Percentiles rank a stretch among this genome's conserved stretches.
phyloP scores from a whole-genome alignment of 2,888 invertebrate species.

The Anagyrus pseudococci region DNA sequence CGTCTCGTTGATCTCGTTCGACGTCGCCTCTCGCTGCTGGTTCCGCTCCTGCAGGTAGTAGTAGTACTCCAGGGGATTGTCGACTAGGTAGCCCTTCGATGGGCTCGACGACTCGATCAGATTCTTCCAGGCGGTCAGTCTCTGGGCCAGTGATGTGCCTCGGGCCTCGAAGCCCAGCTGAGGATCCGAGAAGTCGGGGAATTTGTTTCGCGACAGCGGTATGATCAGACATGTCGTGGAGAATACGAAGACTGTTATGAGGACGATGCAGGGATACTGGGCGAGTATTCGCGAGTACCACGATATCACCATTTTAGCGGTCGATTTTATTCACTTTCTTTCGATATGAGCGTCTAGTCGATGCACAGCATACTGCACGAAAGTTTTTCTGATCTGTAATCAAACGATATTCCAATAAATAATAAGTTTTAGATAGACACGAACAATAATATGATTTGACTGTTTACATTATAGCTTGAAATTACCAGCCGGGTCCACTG shows the following conservation, averaged over 20 bases:
- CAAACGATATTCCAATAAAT: too few relatives aligned
- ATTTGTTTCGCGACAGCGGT: constrained; percentile 67
- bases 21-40: constrained; percentile 42
- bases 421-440: too few relatives aligned
- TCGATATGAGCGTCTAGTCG: too few relatives aligned
- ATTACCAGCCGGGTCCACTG: too few relatives aligned
- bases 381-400: too few relatives aligned
- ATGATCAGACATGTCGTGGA: constrained; percentile 73
- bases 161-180: constrained; percentile 90
- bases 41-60: constrained; percentile 48
- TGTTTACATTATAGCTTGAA: too few relatives aligned
- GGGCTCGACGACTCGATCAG: constrained; percentile 77
- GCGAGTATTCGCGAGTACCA: constrained; percentile 72
- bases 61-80: constrained; percentile 69
- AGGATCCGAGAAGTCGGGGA: constrained; percentile 87
- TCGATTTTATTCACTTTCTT: too few relatives aligned
- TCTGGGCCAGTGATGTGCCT: constrained; percentile 82
- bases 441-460: too few relatives aligned
- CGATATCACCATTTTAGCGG: constrained; percentile 27
- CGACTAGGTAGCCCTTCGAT: constrained; percentile 72
- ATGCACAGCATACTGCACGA: too few relatives aligned
- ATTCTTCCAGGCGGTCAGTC: constrained; percentile 85
- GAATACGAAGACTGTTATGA: constrained; percentile 69
- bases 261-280: constrained; percentile 72
- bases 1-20: neutral